Conservation (phyloP, 2,797 vertebrate species). For the Dipus sagitta region DNA sequence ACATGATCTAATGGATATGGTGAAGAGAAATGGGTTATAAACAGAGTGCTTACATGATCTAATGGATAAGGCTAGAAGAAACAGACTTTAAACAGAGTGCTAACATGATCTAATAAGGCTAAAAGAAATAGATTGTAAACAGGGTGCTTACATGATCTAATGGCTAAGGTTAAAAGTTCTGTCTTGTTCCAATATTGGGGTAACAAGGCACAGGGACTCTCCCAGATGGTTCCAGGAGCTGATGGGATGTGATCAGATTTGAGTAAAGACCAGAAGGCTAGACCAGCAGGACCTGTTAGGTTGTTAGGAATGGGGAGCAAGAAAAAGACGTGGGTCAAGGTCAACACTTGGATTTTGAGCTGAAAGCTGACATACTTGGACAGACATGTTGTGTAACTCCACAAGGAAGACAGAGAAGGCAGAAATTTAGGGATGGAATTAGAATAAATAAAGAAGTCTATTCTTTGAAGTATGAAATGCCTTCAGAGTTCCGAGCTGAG, state of each 20-base stretch:
- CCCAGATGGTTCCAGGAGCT: neutral
- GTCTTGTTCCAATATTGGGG: neutral
- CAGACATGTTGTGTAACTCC: neutral
- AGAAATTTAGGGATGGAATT: neutral
- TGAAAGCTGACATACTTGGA: neutral
- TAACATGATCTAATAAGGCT: too few relatives aligned
- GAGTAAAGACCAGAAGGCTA: neutral
- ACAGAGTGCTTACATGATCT: neutral
- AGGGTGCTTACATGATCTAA: neutral
- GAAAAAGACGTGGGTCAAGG: neutral
- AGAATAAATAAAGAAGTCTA: neutral
- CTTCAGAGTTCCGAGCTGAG: neutral
- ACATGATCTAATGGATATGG: too few relatives aligned
- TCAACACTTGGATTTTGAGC: neutral
- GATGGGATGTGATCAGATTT: neutral
- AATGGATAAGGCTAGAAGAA: neutral
- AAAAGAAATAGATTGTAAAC: conserved; percentile 7
- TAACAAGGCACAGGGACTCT: neutral
- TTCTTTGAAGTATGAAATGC: neutral
- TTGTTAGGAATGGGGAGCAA: neutral
- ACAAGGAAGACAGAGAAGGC: neutral
- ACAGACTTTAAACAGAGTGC: conserved; percentile 13
- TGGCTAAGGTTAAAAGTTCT: neutral
- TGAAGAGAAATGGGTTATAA: neutral
- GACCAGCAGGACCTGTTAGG: neutral